Evolutionary conservation across 2,113 vertebrate genomes (phyloP), one percentile per base, ranked within the genome.

Genomic region (Myiagra hebetior): DNA sequence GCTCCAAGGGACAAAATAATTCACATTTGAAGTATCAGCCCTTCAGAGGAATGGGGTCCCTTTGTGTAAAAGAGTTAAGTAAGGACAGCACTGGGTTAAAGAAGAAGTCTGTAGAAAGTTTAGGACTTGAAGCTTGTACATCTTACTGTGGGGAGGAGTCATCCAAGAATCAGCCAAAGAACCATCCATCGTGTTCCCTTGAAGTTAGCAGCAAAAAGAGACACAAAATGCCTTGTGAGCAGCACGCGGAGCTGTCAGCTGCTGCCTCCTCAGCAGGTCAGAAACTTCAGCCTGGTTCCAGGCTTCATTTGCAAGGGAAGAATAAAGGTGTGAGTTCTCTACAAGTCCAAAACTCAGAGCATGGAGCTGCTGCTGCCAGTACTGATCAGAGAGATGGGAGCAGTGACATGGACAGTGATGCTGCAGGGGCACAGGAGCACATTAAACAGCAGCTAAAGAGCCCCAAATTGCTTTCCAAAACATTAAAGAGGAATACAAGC

Each of bases 31-130:
- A 97, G 24, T 98, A 99, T 28, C 98, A 98, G 41, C 98, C 98
- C 42, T 99, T 99, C 95, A 98, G 96, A 95, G 99, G 99, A 50
- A 97, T 98, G 4, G 97, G 96, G 6, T 97, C 85, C 13, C 97
- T 99, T 30, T 96, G 88, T 85, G 37, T 75, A 31, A 95, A 95
- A 27, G 82, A 84, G 9, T 42, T 77, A 49, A 74, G 33, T 24
- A 74, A 88, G 77, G 76, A 89, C 13, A 94, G 9, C 35, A 20
- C 30, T 62, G n/a, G 23, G 37, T 55, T 69, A 13, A 79, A 53
- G 35, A 76, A 63, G 35, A 41, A 31, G 19, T 65, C 72, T 68
- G 13, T 52, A 44, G 85, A 85, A 92, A 88, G 44, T 64, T 53
- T 28, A 81, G 33, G 12, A 59, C 14, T 59, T 79, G 55, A 77